Evolutionary conservation across 37 sponge, comb jelly and placozoan species (phyloP).

Genomic region (Petrosia ficiformis): DNA sequence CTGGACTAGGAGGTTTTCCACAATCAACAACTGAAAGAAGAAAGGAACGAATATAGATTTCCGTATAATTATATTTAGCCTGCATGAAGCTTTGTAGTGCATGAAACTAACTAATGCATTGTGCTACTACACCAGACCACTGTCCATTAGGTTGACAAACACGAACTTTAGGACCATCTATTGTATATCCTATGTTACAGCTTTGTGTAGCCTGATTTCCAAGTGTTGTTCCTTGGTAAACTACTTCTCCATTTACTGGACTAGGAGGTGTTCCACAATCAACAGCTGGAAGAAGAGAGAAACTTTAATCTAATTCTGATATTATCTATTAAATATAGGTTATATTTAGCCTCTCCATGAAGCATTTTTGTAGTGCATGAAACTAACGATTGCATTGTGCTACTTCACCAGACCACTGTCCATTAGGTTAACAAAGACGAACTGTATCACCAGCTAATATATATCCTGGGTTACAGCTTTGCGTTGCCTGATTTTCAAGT

Average conservation of each 20-base stretch:
- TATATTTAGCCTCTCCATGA: no score
- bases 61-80: no score
- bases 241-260: conserved; percentile 42
- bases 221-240: not conserved
- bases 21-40: conserved; percentile 24
- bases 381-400: not conserved
- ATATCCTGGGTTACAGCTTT: conserved; percentile 55
- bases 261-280: conserved; percentile 13
- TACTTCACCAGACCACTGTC: conserved; percentile 25
- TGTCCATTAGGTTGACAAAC: conserved; percentile 36
- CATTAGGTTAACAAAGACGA: conserved; percentile 34
- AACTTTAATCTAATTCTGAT: no score
- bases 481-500: conserved; percentile 29
- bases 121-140: conserved; percentile 18
- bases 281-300: no score
- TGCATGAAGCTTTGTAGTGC: no score
- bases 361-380: not conserved
- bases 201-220: conserved; percentile 38
- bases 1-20: conserved; percentile 7
- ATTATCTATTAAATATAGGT: no score
- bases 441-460: conserved; percentile 2
- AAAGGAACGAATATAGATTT: no score
- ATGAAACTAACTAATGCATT: not conserved
- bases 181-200: conserved; percentile 46
- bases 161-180: conserved; percentile 11